These are phyloP conservation scores for Spizaetus ornatus DNA, from an alignment of 2,113 vertebrate species.

Conservation along the genomic window DNA sequence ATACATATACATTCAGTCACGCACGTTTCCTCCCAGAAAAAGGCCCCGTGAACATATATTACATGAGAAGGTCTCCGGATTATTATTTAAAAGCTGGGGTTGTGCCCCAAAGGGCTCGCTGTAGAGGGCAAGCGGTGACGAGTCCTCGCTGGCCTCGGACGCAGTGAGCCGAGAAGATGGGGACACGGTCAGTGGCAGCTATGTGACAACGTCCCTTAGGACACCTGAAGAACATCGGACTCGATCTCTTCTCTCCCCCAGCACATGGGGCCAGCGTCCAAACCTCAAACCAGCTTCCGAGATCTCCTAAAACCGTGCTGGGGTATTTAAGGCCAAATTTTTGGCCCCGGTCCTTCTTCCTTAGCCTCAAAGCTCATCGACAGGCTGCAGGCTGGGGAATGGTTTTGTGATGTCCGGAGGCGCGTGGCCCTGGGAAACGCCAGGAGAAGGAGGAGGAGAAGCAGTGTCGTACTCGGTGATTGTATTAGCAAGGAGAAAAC, in stretches of 20 bases:
- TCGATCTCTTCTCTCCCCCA: background rate
- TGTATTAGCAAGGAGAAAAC: background rate
- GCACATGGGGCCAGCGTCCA: background rate
- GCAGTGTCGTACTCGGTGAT: background rate
- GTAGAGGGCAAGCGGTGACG: background rate
- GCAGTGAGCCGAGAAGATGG: background rate
- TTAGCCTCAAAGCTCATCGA: background rate
- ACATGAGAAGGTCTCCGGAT: background rate
- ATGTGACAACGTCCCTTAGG: background rate
- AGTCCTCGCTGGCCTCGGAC: background rate
- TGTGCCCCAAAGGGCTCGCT: background rate
- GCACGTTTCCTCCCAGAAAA: background rate
- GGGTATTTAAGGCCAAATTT: background rate
- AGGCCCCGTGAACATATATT: conserved; percentile 4
- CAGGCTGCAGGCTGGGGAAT: background rate
- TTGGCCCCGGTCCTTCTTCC: background rate
- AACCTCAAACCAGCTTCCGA: background rate
- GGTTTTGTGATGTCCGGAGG: accelerated
- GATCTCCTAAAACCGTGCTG: background rate
- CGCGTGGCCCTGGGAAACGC: background rate
- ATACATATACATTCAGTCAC: conserved; percentile 41
- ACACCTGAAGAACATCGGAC: background rate
- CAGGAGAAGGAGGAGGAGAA: background rate
- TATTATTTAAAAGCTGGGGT: conserved; percentile 19
- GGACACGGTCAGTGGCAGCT: background rate